Base-by-base conservation (phyloP, 2,888 invertebrate species). In the Dusona sp. region DNA sequence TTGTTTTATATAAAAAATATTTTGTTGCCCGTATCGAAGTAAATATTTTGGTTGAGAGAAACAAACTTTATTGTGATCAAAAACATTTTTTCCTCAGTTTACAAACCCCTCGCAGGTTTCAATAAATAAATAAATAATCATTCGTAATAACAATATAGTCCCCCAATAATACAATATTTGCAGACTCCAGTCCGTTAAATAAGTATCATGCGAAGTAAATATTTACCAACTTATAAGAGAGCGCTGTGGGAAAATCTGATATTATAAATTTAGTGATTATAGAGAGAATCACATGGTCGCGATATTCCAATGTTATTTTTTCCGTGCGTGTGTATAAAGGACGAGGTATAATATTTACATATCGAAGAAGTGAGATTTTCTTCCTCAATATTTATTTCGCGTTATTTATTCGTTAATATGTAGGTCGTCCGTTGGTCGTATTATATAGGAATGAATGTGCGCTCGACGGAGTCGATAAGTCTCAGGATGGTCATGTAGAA, bases 381-480 rank as follows among this genome's bases (percentile, higher is more conserved):
- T 54, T 38, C 29, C 54, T 54, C 54, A 29, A 54, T 65, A 51
- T 54, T 54, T 54, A 51, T 54, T 57, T 29, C 13, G 11, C 19
- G 42, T 74, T 82, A 82, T 85, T 74, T 82, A 79, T 70, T 45
- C 54, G 70, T 70, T 79, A 78, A 79, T 83, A 83, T 79, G 75
- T 75, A 65, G 70, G 75, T 72, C 45, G 54, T 75, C n/a, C 8
- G 54, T 54, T 54, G 29, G 64, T 22, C 16, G 33, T 25, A 51
- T n/a, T 48, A 6, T 29, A 9, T 16, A 19, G 48, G 4, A 6
- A 29, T 1, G n/a, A 65, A 70, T 51, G 45, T 65, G 65, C 51
- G 78, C 38, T 79, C 74, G 74, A 67, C 48, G 33, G 61, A 85
- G 81, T 85, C 82, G 78, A 85, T 85, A 68, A 85, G 84, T 77